Conservation (phyloP, 2,113 vertebrate species). For the Laterallus jamaicensis region DNA sequence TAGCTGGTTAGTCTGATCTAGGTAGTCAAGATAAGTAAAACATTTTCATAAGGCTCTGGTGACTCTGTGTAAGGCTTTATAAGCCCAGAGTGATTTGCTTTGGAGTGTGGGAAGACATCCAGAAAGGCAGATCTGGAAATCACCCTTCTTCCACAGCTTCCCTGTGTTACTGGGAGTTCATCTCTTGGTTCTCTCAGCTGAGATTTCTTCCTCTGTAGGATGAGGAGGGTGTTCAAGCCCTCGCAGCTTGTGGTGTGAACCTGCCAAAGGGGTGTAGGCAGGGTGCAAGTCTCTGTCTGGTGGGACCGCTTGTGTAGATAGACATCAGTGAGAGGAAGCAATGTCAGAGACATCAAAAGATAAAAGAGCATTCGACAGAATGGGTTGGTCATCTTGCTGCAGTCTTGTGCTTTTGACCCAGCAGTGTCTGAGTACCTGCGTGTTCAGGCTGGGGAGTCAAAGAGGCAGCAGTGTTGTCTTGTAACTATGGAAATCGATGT, state of each 20-base stretch:
- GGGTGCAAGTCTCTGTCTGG: constrained; percentile 2
- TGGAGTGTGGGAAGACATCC: neutral
- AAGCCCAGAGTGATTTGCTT: neutral
- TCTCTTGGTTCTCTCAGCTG: neutral
- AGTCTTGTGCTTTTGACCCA: neutral
- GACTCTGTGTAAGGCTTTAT: neutral
- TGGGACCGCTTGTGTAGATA: neutral
- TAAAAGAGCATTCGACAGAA: neutral
- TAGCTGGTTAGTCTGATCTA: neutral
- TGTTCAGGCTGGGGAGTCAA: neutral
- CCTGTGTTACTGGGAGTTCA: neutral
- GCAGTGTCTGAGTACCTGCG: neutral
- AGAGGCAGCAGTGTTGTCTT: neutral
- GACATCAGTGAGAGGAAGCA: neutral
- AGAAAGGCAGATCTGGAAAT: neutral
- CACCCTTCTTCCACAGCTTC: neutral
- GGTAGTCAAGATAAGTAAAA: neutral
- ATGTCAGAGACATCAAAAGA: neutral
- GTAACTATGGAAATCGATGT: neutral
- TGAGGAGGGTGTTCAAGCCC: neutral
- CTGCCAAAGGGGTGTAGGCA: neutral
- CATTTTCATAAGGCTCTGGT: neutral
- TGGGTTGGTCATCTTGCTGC: neutral
- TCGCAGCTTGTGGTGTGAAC: neutral
- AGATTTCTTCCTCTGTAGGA: neutral